Evolutionary conservation across 2,888 invertebrate species (phyloP).

Genomic region (Euphydryas editha): DNA sequence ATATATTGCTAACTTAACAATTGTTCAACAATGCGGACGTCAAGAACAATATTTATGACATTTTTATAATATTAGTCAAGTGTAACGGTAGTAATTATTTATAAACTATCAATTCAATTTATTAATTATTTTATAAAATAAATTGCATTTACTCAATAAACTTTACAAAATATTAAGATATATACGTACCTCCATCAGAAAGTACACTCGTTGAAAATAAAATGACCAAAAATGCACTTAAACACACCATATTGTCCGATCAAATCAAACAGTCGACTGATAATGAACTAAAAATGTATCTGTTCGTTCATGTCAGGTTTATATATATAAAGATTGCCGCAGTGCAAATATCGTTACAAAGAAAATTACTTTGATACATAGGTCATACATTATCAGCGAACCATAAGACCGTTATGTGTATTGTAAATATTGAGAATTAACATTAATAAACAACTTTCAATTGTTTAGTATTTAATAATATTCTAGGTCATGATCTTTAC

Average conservation of each 20-base stretch:
- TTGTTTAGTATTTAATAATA: neutral
- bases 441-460: slow-evolving; percentile 13
- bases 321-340: slow-evolving; percentile 42
- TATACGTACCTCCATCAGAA: slow-evolving; percentile 38
- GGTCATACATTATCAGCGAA: slow-evolving; percentile 55
- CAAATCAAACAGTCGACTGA: slow-evolving; percentile 28
- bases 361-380: slow-evolving; percentile 51
- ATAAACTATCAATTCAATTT: too few species aligned
- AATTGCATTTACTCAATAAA: too few species aligned
- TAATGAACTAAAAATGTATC: slow-evolving; percentile 24
- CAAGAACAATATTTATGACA: too few species aligned
- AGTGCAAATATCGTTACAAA: slow-evolving; percentile 45
- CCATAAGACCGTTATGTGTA: slow-evolving; percentile 11
- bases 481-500: neutral
- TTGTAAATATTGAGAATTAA: slow-evolving; percentile 21
- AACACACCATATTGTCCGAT: slow-evolving; percentile 39
- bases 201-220: slow-evolving; percentile 40
- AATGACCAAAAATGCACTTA: slow-evolving; percentile 39
- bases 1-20: too few species aligned
- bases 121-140: too few species aligned
- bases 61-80: too few species aligned
- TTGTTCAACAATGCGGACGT: too few species aligned
- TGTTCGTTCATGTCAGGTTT: slow-evolving; percentile 32
- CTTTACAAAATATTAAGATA: neutral
- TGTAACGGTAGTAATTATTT: too few species aligned